phyloP scores from a whole-genome alignment of 64 coral and sea anemone species.

The Dendrophyllia cribrosa region DNA sequence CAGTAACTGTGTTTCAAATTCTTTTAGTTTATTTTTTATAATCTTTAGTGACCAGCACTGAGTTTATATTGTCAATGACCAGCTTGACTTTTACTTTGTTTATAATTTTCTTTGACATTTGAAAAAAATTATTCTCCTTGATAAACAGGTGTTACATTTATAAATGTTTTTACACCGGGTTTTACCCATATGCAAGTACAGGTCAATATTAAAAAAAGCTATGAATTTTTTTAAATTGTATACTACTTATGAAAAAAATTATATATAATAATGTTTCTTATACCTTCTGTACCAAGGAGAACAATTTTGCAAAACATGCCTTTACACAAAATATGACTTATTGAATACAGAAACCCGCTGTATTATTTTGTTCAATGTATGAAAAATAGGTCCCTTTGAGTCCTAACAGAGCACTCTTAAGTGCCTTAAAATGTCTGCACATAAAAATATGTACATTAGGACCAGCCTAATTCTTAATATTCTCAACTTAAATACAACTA shows the following conservation, averaged over 20 bases:
- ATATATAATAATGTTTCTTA: constrained; percentile 2
- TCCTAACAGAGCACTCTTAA: neutral
- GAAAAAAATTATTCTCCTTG: constrained; percentile 80
- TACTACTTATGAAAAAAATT: constrained; percentile 28
- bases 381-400: constrained; percentile 61
- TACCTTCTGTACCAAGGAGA: constrained; percentile 45
- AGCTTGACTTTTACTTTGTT: constrained; percentile 94
- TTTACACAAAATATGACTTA: constrained; percentile 48
- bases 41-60: constrained; percentile 92
- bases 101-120: constrained; percentile 81
- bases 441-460: constrained; percentile 59
- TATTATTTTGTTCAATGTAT: constrained; percentile 52
- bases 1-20: constrained; percentile 11
- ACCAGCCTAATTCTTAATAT: constrained; percentile 56
- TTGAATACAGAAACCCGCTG: constrained; percentile 57
- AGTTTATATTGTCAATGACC: constrained; percentile 86
- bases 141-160: constrained; percentile 76
- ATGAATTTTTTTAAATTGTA: constrained; percentile 57
- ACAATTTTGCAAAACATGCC: constrained; percentile 30
- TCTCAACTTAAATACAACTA: constrained; percentile 47
- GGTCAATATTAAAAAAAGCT: constrained; percentile 78
- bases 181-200: constrained; percentile 58
- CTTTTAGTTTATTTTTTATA: constrained; percentile 67
- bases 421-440: constrained; percentile 41
- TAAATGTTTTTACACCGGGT: constrained; percentile 79